These are phyloP conservation scores for Agrilus planipennis DNA, from an alignment of 1,140 invertebrate genomes.

Conservation along the genomic window DNA sequence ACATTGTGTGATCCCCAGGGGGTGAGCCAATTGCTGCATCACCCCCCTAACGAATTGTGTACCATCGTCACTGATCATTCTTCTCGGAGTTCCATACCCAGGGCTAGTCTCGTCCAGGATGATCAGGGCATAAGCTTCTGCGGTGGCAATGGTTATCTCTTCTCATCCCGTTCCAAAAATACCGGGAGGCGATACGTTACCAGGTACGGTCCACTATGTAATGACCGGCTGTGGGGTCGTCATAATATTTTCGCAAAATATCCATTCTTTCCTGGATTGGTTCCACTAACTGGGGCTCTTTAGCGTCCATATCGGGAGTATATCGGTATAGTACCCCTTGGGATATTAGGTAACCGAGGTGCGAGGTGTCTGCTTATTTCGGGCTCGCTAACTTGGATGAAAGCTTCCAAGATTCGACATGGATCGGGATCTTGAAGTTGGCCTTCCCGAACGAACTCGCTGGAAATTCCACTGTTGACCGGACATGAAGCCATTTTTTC, in stretches of 20 bases:
- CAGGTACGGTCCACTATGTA: conserved; percentile 16
- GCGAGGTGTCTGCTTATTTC: too few relatives aligned
- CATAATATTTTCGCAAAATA: conserved; percentile 18
- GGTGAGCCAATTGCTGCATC: too few relatives aligned
- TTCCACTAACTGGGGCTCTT: conserved; percentile 9
- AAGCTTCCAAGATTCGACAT: too few relatives aligned
- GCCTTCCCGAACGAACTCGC: too few relatives aligned
- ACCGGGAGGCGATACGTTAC: conserved; percentile 5
- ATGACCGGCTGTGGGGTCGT: conserved; percentile 17
- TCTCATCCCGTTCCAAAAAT: conserved; percentile 20
- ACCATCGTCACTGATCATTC: conserved; percentile 24
- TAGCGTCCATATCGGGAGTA: background rate
- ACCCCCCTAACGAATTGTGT: too few relatives aligned
- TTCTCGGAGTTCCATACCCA: conserved; percentile 23
- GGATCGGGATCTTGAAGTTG: too few relatives aligned
- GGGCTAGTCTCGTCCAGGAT: conserved; percentile 24
- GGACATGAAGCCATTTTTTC: too few relatives aligned
- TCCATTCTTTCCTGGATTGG: conserved; percentile 7
- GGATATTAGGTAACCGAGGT: conserved; percentile 15
- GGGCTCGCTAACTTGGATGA: too few relatives aligned
- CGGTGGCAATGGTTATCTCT: conserved; percentile 20
- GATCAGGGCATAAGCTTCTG: conserved; percentile 15
- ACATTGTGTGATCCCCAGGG: conserved; percentile 15
- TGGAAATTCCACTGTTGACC: too few relatives aligned
- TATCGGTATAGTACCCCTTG: conserved; percentile 23